Percentiles rank a stretch among this genome's conserved stretches.
Conservation (phyloP, 2,113 vertebrate species). For the Nasalis larvatus region DNA sequence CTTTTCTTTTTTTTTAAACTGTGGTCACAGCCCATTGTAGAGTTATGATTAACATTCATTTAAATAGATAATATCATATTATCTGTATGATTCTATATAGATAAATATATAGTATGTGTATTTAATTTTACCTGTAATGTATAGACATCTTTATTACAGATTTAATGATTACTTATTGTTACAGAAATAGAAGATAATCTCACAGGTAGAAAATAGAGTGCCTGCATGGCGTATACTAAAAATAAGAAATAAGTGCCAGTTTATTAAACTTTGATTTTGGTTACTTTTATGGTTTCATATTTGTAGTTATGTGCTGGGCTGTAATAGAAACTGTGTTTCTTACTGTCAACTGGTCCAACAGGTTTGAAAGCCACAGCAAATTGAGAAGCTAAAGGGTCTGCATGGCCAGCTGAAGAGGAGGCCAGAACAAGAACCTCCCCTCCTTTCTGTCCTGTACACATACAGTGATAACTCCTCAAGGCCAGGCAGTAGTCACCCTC, state of each 20-base stretch:
- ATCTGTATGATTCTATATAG: neutral
- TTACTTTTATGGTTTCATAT: neutral
- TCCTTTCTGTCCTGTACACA: neutral
- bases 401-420: neutral
- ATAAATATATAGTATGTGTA: neutral
- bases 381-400: neutral
- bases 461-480: neutral
- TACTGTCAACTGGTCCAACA: neutral
- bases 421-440: neutral
- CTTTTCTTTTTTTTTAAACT: neutral
- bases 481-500: neutral
- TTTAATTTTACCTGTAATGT: constrained; percentile 25
- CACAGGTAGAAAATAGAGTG: neutral
- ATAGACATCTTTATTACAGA: neutral
- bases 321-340: neutral
- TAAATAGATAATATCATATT: neutral
- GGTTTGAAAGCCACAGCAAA: neutral
- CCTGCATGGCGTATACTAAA: neutral
- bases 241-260: neutral
- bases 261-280: neutral
- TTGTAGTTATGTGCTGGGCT: neutral
- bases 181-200: neutral
- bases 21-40: neutral
- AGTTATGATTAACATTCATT: neutral
- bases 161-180: neutral